Conservation (phyloP, 2,888 invertebrate species). For the Nemoura dubitans region DNA sequence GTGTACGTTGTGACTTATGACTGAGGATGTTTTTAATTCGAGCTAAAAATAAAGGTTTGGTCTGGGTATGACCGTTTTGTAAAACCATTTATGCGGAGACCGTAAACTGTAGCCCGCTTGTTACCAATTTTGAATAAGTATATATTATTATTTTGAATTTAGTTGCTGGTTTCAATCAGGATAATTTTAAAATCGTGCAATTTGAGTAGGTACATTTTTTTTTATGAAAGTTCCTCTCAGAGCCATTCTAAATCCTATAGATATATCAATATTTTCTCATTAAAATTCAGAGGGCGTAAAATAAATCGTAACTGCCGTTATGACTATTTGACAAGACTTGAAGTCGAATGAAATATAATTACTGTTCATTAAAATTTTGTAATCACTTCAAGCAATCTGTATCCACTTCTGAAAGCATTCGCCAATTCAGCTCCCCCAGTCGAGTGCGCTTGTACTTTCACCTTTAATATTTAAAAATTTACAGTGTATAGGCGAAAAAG, state of each 20-base stretch:
- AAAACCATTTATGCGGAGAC: not conserved
- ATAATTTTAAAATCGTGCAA: not conserved
- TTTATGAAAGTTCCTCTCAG: not conserved
- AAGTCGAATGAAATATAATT: not conserved
- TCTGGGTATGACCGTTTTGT: not conserved
- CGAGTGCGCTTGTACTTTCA: not conserved
- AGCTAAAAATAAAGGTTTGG: not conserved
- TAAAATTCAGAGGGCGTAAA: not conserved
- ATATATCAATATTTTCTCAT: not conserved
- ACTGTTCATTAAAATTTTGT: not conserved
- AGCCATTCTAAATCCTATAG: not conserved
- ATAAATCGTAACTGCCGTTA: not conserved
- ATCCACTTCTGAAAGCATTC: conserved; percentile 18
- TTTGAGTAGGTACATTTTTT: not conserved
- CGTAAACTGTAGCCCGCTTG: not conserved
- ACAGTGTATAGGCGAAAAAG: not conserved
- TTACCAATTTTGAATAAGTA: not conserved
- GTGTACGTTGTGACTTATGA: not conserved
- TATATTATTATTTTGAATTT: not conserved
- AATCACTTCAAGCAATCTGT: conserved; percentile 29
- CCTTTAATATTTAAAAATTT: not conserved
- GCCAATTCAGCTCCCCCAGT: conserved; percentile 16
- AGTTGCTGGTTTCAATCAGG: not conserved
- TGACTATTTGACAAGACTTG: not conserved
- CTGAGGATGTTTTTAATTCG: not conserved